Conservation (phyloP, 2,888 invertebrate species). For the Mimachlamys varia region DNA sequence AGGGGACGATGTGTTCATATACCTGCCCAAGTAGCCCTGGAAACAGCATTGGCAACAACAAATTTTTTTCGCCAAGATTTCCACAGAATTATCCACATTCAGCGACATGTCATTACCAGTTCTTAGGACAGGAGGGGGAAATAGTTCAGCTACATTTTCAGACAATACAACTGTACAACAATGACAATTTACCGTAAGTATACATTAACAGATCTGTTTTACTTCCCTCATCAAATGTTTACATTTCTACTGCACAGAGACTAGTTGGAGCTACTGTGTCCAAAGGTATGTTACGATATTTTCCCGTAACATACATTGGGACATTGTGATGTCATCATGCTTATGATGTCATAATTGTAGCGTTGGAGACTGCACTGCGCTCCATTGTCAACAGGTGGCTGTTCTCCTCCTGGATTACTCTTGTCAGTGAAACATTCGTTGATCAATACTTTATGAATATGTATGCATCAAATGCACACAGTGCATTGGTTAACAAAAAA, state of each 20-base stretch:
- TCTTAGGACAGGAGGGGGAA: slow-evolving; percentile 78
- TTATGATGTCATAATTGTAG: too few species aligned
- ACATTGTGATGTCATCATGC: too few species aligned
- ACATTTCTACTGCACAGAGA: background rate
- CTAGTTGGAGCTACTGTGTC: too few species aligned
- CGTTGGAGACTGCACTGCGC: too few species aligned
- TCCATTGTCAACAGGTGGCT: too few species aligned
- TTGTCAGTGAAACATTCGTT: too few species aligned
- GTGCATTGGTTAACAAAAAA: too few species aligned
- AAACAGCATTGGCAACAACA: slow-evolving; percentile 68
- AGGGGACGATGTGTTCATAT: slow-evolving; percentile 75
- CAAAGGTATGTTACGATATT: too few species aligned
- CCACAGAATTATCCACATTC: slow-evolving; percentile 80
- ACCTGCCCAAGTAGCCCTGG: slow-evolving; percentile 67
- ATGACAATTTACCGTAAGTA: slow-evolving; percentile 44
- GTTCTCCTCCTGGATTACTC: too few species aligned
- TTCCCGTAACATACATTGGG: too few species aligned
- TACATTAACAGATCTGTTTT: background rate
- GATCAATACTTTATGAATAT: too few species aligned
- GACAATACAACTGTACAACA: slow-evolving; percentile 75
- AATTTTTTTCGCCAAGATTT: slow-evolving; percentile 79
- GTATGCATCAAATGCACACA: too few species aligned
- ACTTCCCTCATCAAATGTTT: background rate
- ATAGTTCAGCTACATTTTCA: slow-evolving; percentile 77
- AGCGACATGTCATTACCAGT: slow-evolving; percentile 80